Evolutionary conservation across 2,888 invertebrate genomes (phyloP), one percentile per base, ranked within the genome.

Genomic region (Lepidochitona cinerea): DNA sequence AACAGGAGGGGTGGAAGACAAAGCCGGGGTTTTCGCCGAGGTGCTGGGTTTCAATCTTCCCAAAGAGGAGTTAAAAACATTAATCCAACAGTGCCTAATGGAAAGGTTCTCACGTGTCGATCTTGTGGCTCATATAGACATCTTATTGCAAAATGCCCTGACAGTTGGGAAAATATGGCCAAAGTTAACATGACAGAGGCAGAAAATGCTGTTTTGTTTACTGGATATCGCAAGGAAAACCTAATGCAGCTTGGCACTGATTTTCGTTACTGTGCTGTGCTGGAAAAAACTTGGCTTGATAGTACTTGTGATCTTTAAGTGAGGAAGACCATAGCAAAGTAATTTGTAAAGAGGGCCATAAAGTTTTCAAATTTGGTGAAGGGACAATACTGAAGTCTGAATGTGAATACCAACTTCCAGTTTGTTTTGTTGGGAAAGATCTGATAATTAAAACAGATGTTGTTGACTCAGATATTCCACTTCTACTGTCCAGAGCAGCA

Each of bases 211-310:
- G 32, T 52, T 29, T 36, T 70, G 23, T 70, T 70, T 33, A 70
- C 70, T 33, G 70, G 70, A 9, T 53, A 70, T 32, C 12, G 9
- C 9, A 59, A 14, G 59, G 59, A 59, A 29, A 26, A 33, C 7
- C 9, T 36, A 9, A 14, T 14, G 23, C 9, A 29, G 35, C 23
- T 77, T 53, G 52, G 72, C 36, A 35, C 70, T 54, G 76, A 79
- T 72, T 65, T 78, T 9, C 37, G 37, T 6, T 72, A 76, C 36
- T 74, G 75, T 37, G 76, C 78, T 41, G 70, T 79, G 32, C 64
- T 79, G 33, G 77, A 78, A 33, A 75, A 71, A 35, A 78, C 75
- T 2, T 75, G 79, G 66, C 74, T 70, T 12, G 37, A 72, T 35
- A 77, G 75, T 53, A 73, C 74, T 12, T 65, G 72, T 52, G 79